These are phyloP conservation scores for Gorsachius magnificus DNA, from an alignment of 2,797 vertebrate species.

Conservation along the genomic window DNA sequence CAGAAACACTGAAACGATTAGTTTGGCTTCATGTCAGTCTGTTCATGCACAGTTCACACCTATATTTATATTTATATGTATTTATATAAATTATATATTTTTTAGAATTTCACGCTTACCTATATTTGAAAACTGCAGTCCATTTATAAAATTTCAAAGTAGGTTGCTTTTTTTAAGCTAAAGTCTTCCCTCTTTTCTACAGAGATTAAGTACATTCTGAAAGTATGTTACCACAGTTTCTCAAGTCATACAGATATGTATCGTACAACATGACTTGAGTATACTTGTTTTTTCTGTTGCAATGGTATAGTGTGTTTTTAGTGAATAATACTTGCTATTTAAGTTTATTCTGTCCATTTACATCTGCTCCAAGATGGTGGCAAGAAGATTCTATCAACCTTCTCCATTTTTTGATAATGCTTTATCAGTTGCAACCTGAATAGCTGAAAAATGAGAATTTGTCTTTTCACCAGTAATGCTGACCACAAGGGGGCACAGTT, in stretches of 20 bases:
- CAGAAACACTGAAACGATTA: not conserved
- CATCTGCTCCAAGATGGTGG: not conserved
- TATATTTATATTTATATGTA: no score
- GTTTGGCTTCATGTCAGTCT: not conserved
- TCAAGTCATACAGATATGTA: not conserved
- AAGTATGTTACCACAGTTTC: not conserved
- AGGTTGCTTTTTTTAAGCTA: not conserved
- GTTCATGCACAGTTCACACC: not conserved
- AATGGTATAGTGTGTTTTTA: not conserved
- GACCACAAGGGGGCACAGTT: conserved; percentile 29
- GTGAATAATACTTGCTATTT: not conserved
- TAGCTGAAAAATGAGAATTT: not conserved
- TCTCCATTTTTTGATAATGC: rapidly evolving
- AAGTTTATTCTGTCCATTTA: not conserved
- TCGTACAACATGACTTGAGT: not conserved
- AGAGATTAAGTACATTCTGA: not conserved
- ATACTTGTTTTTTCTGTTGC: not conserved
- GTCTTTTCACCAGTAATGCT: not conserved
- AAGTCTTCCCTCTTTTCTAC: not conserved
- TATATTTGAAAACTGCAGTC: not conserved
- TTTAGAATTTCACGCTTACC: not conserved
- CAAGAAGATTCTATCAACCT: not conserved
- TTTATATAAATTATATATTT: no score
- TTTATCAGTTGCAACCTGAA: not conserved
- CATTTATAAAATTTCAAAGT: not conserved